Conservation (phyloP, 92 coral and sea anemone species). For the Metridium senile region DNA sequence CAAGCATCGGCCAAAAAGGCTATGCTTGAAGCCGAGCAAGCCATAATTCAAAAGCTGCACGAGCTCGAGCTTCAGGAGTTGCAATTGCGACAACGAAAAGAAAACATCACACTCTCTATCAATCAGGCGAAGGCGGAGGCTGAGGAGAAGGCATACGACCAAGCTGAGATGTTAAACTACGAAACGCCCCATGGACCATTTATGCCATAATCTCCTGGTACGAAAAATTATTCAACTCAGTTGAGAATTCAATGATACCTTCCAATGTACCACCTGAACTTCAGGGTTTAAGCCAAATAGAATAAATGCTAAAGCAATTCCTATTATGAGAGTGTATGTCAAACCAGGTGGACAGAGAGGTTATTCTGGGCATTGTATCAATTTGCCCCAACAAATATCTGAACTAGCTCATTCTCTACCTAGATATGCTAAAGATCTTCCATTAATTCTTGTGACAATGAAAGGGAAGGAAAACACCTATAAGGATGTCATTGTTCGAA, state of each 20-base stretch:
- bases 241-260: conserved; percentile 51
- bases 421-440: conserved; percentile 39
- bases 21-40: too few relatives aligned
- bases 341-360: conserved; percentile 75
- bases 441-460: conserved; percentile 39
- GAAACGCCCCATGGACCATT: too few relatives aligned
- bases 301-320: conserved; percentile 76
- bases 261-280: conserved; percentile 53
- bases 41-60: too few relatives aligned
- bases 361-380: conserved; percentile 61
- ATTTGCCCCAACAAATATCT: conserved; percentile 57
- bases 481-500: conserved; percentile 49
- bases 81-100: too few relatives aligned
- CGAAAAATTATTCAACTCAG: conserved; percentile 46
- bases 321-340: conserved; percentile 65
- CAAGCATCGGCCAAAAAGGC: too few relatives aligned
- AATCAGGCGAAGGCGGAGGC: too few relatives aligned
- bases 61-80: too few relatives aligned
- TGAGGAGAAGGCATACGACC: too few relatives aligned
- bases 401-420: conserved; percentile 57
- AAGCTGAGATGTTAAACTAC: too few relatives aligned
- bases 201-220: too few relatives aligned
- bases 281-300: conserved; percentile 53
- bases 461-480: conserved; percentile 44
- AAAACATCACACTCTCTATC: too few relatives aligned